Evolutionary conservation across 2,113 vertebrate genomes (phyloP).

Genomic region (Donacobius atricapilla): DNA sequence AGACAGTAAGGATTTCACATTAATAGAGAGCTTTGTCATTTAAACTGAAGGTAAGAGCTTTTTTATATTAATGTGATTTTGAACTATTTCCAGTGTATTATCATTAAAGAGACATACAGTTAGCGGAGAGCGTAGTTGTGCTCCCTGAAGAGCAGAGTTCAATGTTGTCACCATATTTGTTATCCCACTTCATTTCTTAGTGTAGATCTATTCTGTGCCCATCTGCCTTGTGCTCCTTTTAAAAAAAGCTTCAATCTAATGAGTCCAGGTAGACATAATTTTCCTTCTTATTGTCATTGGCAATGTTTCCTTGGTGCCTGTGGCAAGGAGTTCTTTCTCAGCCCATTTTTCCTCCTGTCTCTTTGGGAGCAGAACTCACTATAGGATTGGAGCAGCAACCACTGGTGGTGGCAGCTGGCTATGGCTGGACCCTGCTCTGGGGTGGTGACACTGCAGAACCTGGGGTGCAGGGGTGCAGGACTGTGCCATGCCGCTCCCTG

Average conservation of each 20-base stretch:
- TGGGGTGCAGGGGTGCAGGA: not conserved
- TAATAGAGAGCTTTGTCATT: not conserved
- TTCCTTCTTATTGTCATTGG: not conserved
- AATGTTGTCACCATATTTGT: not conserved
- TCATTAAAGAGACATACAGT: not conserved
- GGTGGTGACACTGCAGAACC: fast-evolving
- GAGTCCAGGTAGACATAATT: not conserved
- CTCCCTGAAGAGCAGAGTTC: not conserved
- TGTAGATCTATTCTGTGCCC: not conserved
- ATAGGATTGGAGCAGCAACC: not conserved
- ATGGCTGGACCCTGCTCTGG: not conserved
- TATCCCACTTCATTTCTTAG: not conserved
- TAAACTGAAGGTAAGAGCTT: not conserved
- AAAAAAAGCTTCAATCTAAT: not conserved
- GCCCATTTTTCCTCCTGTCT: not conserved
- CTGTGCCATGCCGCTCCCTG: fast-evolving
- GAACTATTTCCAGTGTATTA: not conserved
- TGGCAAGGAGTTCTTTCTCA: not conserved
- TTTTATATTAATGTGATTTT: not conserved
- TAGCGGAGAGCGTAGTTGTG: not conserved
- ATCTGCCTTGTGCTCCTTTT: fast-evolving
- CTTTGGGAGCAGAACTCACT: fast-evolving
- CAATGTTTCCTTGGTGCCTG: fast-evolving
- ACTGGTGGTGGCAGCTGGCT: not conserved
- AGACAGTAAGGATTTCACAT: not conserved